phyloP scores from a whole-genome alignment of 2,888 invertebrate genomes.

The Branchellion lobata region DNA sequence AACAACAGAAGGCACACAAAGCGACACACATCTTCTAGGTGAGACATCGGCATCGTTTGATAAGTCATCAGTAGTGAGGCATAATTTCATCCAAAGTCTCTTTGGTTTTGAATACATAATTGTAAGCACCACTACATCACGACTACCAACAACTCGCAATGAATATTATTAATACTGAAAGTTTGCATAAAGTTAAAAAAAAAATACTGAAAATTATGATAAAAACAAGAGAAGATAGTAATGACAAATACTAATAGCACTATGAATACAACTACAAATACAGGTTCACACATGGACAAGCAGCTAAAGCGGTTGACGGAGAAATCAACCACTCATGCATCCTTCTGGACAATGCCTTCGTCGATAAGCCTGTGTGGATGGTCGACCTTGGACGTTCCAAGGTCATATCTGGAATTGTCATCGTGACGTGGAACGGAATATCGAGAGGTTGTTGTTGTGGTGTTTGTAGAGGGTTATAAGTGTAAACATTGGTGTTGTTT shows the following conservation, averaged over 20 bases:
- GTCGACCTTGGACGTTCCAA: conserved; percentile 64
- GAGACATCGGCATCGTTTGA: too few relatives aligned
- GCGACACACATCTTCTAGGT: conserved; percentile 57
- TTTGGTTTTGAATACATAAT: too few relatives aligned
- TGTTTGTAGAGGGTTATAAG: too few relatives aligned
- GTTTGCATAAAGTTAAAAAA: too few relatives aligned
- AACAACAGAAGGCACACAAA: conserved; percentile 63
- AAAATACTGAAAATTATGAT: conserved; percentile 37
- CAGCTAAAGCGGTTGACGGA: conserved; percentile 65
- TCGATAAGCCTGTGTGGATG: conserved; percentile 65
- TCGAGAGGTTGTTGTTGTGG: conserved; percentile 47
- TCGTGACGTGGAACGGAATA: conserved; percentile 63
- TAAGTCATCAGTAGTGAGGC: too few relatives aligned
- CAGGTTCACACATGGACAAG: conserved; percentile 56
- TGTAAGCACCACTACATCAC: too few relatives aligned
- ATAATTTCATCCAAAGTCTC: too few relatives aligned
- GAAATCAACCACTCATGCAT: conserved; percentile 63
- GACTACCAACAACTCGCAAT: too few relatives aligned
- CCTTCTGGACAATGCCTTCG: conserved; percentile 65
- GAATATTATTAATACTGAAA: too few relatives aligned
- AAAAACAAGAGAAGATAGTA: neutral
- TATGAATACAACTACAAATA: neutral
- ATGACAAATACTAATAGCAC: too few relatives aligned
- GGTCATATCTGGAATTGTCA: conserved; percentile 63
- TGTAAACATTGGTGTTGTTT: too few relatives aligned